These are phyloP conservation scores for Oryzias sinensis DNA, from an alignment of 2,797 vertebrate species.

Conservation along the genomic window DNA sequence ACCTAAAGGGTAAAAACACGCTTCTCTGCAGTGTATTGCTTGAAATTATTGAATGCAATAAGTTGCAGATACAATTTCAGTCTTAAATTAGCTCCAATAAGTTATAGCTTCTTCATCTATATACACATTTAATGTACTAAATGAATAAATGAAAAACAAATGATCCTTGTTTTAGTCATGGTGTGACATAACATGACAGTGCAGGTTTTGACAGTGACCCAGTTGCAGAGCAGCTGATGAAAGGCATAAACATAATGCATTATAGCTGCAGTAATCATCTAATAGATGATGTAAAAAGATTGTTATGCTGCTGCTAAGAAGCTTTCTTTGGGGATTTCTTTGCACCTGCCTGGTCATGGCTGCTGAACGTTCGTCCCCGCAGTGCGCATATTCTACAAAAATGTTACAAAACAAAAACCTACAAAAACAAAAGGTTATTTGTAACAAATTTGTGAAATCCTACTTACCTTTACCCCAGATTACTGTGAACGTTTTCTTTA, in stretches of 20 bases:
- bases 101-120: constrained; percentile 6
- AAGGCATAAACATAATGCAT: constrained; percentile 47
- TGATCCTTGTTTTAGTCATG: neutral
- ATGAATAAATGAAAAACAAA: neutral
- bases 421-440: too few species aligned
- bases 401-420: too few species aligned
- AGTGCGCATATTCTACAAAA: too few species aligned
- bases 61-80: neutral
- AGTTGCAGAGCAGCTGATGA: constrained; percentile 45
- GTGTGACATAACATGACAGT: constrained; percentile 52
- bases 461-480: constrained; percentile 37
- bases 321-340: neutral
- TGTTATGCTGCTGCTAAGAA: neutral
- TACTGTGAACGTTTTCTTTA: constrained; percentile 1
- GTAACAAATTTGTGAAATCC: too few species aligned
- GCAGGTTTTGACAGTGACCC: constrained; percentile 49
- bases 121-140: neutral
- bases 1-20: neutral
- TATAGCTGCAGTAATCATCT: constrained; percentile 14
- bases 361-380: neutral
- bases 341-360: neutral
- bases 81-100: constrained; percentile 1
- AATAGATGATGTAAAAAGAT: constrained; percentile 8
- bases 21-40: neutral
- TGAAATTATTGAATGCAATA: too few species aligned